Percentiles rank a stretch among this genome's conserved stretches.
phyloP scores from a whole-genome alignment of 2,888 invertebrate species.

The Camponotus fellah region DNA sequence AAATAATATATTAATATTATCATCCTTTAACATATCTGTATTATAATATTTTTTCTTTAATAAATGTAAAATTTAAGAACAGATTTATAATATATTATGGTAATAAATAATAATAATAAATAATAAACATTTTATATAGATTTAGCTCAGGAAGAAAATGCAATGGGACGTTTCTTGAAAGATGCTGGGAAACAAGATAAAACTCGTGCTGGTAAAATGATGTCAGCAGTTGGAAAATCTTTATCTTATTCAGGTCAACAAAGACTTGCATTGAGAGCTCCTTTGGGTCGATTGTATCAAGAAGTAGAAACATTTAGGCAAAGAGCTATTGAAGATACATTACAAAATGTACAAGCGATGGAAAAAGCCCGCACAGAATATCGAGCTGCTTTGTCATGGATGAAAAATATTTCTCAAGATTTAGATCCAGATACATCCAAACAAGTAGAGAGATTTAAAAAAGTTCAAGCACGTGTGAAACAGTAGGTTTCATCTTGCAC shows the following conservation, averaged over 20 bases:
- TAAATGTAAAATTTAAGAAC: not conserved
- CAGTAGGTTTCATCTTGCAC: conserved; percentile 85
- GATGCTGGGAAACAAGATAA: conserved; percentile 96
- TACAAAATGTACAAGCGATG: conserved; percentile 96
- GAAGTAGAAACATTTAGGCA: conserved; percentile 99
- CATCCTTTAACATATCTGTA: conserved; percentile 5
- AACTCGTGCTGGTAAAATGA: conserved; percentile 94
- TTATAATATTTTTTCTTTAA: not conserved
- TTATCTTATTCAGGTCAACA: conserved; percentile 97
- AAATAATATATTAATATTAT: not conserved
- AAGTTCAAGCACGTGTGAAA: conserved; percentile 93
- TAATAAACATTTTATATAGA: conserved; percentile 85
- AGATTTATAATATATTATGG: not conserved
- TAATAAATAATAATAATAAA: conserved; percentile 14
- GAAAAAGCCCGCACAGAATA: conserved; percentile 98
- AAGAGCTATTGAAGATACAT: conserved; percentile 97
- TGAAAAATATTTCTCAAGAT: conserved; percentile 98
- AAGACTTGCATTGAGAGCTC: conserved; percentile 94
- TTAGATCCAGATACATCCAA: conserved; percentile 98
- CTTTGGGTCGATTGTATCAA: conserved; percentile 95
- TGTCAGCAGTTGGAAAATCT: conserved; percentile 94
- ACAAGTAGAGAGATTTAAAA: conserved; percentile 98
- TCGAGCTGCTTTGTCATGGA: conserved; percentile 98
- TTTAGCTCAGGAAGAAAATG: conserved; percentile 98
- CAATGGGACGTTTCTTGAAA: conserved; percentile 97